Evolutionary conservation across 2,797 vertebrate genomes (phyloP).

Genomic region (Acestrorhynchus altus): DNA sequence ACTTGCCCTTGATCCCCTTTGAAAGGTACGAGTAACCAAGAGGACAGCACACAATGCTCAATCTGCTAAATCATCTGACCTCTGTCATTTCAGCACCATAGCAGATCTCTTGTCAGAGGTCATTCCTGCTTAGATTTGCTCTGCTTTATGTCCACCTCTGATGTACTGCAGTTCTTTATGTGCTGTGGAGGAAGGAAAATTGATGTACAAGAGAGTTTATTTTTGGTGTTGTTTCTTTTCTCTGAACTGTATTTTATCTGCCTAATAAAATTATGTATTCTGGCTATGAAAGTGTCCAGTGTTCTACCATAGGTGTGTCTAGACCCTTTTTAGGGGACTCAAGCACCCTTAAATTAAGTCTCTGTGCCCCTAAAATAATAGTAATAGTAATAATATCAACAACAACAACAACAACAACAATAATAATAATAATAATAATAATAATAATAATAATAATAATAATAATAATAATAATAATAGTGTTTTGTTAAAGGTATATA

Average conservation of each 20-base stretch:
- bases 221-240: slow-evolving; percentile 74
- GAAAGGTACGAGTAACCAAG: slow-evolving; percentile 23
- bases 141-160: slow-evolving; percentile 61
- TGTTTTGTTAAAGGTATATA: too few species aligned
- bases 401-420: too few species aligned
- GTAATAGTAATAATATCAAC: too few species aligned
- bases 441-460: too few species aligned
- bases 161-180: slow-evolving; percentile 64
- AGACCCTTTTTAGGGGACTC: too few species aligned
- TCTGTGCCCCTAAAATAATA: too few species aligned
- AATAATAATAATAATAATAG: too few species aligned
- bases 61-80: slow-evolving; percentile 32
- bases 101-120: slow-evolving; percentile 50
- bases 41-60: slow-evolving; percentile 27
- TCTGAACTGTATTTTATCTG: slow-evolving; percentile 83
- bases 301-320: too few species aligned
- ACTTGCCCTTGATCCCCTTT: slow-evolving; percentile 16
- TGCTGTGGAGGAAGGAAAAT: slow-evolving; percentile 58
- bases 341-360: too few species aligned
- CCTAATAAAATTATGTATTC: slow-evolving; percentile 81
- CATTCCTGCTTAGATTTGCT: slow-evolving; percentile 44
- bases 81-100: slow-evolving; percentile 44
- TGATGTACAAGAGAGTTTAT: slow-evolving; percentile 72
- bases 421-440: too few species aligned
- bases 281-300: slow-evolving; percentile 68